phyloP scores from a whole-genome alignment of 2,113 vertebrate species.

The Labeo catla region DNA sequence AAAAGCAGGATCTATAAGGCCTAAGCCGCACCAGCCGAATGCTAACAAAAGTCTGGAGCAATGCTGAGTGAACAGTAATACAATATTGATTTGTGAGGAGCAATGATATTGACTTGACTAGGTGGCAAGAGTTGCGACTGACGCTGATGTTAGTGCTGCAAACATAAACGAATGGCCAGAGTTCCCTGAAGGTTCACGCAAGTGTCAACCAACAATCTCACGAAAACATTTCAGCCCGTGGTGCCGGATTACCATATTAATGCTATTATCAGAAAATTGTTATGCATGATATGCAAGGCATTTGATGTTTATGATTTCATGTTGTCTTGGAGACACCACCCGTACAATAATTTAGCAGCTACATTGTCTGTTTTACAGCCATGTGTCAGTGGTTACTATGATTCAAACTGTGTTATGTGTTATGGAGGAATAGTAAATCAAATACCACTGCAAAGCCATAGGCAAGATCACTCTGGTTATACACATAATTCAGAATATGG shows the following conservation, averaged over 20 bases:
- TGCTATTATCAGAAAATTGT: not conserved
- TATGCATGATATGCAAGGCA: constrained; percentile 5
- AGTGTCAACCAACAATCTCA: not conserved
- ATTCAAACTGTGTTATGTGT: not conserved
- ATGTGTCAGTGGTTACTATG: not conserved
- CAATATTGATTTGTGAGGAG: constrained; percentile 40
- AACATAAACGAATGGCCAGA: constrained; percentile 20
- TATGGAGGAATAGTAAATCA: not conserved
- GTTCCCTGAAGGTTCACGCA: not conserved
- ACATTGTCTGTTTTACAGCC: not conserved
- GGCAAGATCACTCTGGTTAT: not conserved
- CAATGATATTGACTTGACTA: not conserved
- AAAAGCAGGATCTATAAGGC: constrained; percentile 12
- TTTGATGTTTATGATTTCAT: not conserved
- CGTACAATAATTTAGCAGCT: not conserved
- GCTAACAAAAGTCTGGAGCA: not conserved
- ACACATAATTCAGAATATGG: not conserved
- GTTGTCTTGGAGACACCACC: not conserved
- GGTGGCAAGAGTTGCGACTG: not conserved
- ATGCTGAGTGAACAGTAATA: constrained; percentile 28
- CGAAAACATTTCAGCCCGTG: not conserved
- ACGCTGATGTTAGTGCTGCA: constrained; percentile 10
- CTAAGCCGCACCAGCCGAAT: constrained; percentile 1
- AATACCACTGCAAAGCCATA: not conserved
- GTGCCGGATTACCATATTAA: not conserved